These are phyloP conservation scores for Esox lucius DNA, from an alignment of 2,797 vertebrate genomes.

Conservation along the genomic window DNA sequence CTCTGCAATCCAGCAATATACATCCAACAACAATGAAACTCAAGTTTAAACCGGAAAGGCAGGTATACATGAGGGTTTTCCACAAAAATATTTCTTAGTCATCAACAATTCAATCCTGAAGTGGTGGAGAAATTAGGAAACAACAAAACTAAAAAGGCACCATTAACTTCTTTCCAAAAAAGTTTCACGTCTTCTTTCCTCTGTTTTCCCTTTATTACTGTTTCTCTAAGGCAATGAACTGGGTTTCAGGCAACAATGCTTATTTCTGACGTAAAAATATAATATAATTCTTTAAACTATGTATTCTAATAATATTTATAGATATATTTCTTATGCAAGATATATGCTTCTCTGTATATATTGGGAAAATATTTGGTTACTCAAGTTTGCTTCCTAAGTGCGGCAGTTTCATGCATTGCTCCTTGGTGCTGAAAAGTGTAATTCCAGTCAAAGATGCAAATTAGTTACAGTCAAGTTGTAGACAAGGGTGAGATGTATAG, in stretches of 20 bases:
- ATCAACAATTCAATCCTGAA: slow-evolving; percentile 67
- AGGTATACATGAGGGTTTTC: slow-evolving; percentile 39
- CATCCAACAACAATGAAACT: slow-evolving; percentile 51
- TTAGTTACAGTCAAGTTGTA: slow-evolving; percentile 44
- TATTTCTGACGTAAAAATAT: slow-evolving; percentile 75
- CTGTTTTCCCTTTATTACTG: slow-evolving; percentile 71
- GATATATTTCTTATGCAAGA: slow-evolving; percentile 67
- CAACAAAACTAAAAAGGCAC: slow-evolving; percentile 78
- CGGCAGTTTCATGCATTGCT: slow-evolving; percentile 71
- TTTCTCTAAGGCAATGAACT: slow-evolving; percentile 81
- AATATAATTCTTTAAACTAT: slow-evolving; percentile 75
- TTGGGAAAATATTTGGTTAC: slow-evolving; percentile 76
- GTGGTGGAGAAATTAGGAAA: slow-evolving; percentile 66
- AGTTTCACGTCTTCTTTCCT: slow-evolving; percentile 60
- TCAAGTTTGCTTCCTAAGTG: slow-evolving; percentile 58
- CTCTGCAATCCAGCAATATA: slow-evolving; percentile 37
- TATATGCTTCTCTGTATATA: slow-evolving; percentile 65
- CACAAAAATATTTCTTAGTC: slow-evolving; percentile 57
- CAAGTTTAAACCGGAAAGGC: slow-evolving; percentile 47
- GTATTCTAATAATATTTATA: slow-evolving; percentile 69
- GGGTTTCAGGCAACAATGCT: slow-evolving; percentile 78
- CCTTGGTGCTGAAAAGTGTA: slow-evolving; percentile 51
- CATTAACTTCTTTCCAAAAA: slow-evolving; percentile 37
- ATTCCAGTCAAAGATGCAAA: slow-evolving; percentile 14
- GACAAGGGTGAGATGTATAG: slow-evolving; percentile 45